Evolutionary conservation across 2,113 vertebrate species (phyloP).

Genomic region (Apodemus sylvaticus): DNA sequence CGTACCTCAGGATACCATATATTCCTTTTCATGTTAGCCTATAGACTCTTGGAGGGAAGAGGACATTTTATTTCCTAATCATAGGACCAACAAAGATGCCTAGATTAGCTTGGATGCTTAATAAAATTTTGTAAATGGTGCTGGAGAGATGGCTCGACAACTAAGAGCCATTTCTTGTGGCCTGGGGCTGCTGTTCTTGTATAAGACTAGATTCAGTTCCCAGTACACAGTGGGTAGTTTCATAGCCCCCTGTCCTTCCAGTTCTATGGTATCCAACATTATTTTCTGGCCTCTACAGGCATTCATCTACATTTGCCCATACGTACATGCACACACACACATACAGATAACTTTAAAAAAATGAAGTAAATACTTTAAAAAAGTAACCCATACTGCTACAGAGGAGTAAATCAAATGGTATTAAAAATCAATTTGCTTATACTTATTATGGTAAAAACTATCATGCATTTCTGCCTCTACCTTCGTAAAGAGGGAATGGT

Average conservation of each 20-base stretch:
- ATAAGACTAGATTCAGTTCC: background rate
- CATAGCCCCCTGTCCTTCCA: too few species aligned
- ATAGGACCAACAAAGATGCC: background rate
- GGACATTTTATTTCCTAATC: background rate
- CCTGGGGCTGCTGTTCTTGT: background rate
- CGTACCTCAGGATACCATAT: background rate
- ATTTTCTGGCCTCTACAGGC: background rate
- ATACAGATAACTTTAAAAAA: background rate
- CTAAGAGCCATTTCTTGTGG: background rate
- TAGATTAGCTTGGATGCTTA: background rate
- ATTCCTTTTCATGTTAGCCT: background rate
- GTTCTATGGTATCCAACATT: background rate
- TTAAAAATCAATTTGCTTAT: slow-evolving; percentile 1
- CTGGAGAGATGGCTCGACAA: background rate
- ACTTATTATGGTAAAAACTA: slow-evolving; percentile 19
- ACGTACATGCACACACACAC: background rate
- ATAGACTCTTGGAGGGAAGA: background rate
- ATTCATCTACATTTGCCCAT: background rate
- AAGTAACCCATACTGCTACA: background rate
- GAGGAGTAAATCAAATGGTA: background rate
- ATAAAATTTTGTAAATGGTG: background rate
- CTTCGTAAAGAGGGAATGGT: background rate
- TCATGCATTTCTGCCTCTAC: background rate
- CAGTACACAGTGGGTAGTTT: background rate
- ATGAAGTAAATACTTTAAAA: too few species aligned